Conservation (phyloP, 2,113 vertebrate species). For the Crypturellus undulatus region DNA sequence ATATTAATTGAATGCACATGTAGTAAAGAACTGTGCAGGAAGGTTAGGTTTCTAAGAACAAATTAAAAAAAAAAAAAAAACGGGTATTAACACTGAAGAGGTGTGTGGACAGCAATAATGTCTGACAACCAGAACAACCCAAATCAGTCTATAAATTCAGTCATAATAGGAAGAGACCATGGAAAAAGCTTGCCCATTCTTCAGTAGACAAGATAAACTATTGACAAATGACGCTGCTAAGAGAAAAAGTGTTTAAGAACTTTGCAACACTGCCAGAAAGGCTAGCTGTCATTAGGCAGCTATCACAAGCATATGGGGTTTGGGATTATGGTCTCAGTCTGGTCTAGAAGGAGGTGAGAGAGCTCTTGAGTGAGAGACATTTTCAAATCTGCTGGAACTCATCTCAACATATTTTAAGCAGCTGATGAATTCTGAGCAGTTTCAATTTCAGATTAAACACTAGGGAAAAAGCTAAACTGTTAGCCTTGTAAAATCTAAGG, state of each 20-base stretch:
- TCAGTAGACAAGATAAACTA: background rate
- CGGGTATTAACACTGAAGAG: rapidly evolving
- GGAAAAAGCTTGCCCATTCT: background rate
- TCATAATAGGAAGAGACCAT: background rate
- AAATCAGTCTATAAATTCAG: background rate
- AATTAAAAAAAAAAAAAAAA: background rate
- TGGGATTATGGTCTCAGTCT: background rate
- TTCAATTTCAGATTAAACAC: background rate
- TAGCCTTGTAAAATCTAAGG: background rate
- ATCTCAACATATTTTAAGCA: background rate
- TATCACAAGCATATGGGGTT: background rate
- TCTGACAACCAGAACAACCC: background rate
- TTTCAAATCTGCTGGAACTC: background rate
- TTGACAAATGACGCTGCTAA: background rate
- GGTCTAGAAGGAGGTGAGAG: background rate
- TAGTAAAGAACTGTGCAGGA: background rate
- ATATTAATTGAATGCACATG: background rate
- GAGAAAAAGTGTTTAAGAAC: background rate
- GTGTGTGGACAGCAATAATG: background rate
- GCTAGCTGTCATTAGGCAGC: background rate
- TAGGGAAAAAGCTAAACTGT: background rate
- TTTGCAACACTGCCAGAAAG: background rate
- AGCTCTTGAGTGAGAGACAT: rapidly evolving
- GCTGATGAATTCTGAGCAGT: background rate
- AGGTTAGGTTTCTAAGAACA: background rate